A percentile compares a stretch with the other conserved stretches of the same genome.
Evolutionary conservation across 35 echinoderm and acorn worm species (phyloP).

Genomic region (Holothuria glaberrima): DNA sequence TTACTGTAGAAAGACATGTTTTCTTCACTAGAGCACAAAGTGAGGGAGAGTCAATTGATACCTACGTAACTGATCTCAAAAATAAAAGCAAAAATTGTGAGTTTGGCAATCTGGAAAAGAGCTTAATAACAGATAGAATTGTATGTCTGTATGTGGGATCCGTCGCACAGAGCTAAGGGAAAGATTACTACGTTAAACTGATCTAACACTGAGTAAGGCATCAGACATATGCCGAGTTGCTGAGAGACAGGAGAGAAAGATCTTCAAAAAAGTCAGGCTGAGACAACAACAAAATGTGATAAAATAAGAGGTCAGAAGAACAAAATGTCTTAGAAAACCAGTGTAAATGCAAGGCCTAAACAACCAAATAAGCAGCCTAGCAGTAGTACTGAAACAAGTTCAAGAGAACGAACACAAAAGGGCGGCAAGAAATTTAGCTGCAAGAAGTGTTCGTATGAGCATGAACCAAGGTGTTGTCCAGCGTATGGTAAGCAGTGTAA

Average conservation of each 20-base stretch:
- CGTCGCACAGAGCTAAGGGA: background rate
- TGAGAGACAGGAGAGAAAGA: slow-evolving; percentile 9
- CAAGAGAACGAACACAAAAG: background rate
- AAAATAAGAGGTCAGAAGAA: background rate
- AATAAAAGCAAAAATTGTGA: slow-evolving; percentile 50
- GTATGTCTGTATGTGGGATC: slow-evolving; percentile 25
- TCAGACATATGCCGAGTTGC: background rate
- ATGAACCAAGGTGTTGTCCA: slow-evolving; percentile 41
- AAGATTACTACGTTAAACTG: slow-evolving; percentile 23
- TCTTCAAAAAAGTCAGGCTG: background rate
- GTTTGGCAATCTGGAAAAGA: slow-evolving; percentile 28
- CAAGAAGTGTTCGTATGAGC: slow-evolving; percentile 39
- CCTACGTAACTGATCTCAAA: slow-evolving; percentile 49
- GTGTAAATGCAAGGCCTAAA: slow-evolving; percentile 16
- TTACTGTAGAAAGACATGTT: slow-evolving; percentile 1
- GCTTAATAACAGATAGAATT: slow-evolving; percentile 39
- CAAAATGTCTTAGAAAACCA: background rate
- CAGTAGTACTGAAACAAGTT: background rate
- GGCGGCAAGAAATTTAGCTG: background rate
- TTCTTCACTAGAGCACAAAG: slow-evolving; percentile 41
- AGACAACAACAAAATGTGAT: background rate
- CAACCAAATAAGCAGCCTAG: background rate
- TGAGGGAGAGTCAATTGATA: slow-evolving; percentile 5
- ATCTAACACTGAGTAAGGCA: slow-evolving; percentile 33
- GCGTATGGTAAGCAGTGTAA: slow-evolving; percentile 49